phyloP scores from a whole-genome alignment of 2,888 invertebrate genomes.

The Oligia fasciuncula region DNA sequence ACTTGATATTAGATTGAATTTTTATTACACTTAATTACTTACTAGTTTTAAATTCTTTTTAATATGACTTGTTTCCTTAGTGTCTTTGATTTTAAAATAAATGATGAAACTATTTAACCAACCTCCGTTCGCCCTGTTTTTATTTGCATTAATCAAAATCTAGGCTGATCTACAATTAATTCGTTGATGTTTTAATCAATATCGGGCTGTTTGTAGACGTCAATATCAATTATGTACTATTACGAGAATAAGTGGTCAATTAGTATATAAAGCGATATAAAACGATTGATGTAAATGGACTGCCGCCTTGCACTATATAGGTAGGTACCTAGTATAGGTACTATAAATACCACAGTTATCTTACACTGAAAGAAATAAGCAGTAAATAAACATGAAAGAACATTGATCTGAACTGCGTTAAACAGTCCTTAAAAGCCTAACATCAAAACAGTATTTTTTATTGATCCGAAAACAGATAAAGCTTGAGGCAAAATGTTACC shows the following conservation, averaged over 20 bases:
- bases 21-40: constrained; percentile 11
- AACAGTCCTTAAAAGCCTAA: too few relatives aligned
- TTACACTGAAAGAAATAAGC: too few relatives aligned
- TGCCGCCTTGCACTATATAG: not conserved
- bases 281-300: constrained; percentile 15
- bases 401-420: too few relatives aligned
- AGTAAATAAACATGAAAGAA: too few relatives aligned
- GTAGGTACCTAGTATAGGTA: not conserved
- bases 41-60: not conserved
- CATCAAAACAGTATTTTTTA: too few relatives aligned
- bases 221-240: constrained; percentile 47
- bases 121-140: not conserved
- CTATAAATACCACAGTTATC: constrained; percentile 2
- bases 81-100: not conserved
- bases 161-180: constrained; percentile 5
- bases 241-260: constrained; percentile 40
- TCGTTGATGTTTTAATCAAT: constrained; percentile 19
- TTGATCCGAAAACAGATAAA: too few relatives aligned
- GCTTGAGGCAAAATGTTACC: too few relatives aligned
- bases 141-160: constrained; percentile 1
- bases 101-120: not conserved
- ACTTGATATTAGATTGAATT: not conserved
- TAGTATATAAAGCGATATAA: constrained; percentile 41
- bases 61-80: not conserved
- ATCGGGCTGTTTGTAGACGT: constrained; percentile 9